Evolutionary conservation across 2,113 vertebrate genomes (phyloP).

Genomic region (Drymodes brunneopygia): DNA sequence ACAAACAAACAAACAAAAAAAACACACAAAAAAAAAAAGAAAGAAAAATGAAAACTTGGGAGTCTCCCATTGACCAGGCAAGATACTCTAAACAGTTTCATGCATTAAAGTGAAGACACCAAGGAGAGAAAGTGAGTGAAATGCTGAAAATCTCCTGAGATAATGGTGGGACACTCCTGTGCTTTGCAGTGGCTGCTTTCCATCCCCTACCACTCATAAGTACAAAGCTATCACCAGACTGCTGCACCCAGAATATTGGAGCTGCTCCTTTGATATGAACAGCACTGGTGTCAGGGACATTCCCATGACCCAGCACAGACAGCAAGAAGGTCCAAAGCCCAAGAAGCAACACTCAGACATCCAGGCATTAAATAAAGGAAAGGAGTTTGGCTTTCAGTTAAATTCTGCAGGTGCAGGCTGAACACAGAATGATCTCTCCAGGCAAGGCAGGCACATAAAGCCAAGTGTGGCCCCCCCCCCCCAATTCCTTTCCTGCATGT

Average conservation of each 20-base stretch:
- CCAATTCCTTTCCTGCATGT: fast-evolving
- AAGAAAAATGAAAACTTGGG: background rate
- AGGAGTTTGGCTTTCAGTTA: background rate
- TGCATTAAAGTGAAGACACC: background rate
- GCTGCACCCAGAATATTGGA: background rate
- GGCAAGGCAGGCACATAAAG: background rate
- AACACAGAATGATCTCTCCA: background rate
- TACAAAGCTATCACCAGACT: fast-evolving
- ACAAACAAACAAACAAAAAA: background rate
- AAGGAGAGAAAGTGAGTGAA: background rate
- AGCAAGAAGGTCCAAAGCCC: background rate
- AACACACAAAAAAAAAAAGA: background rate
- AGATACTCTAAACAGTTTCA: background rate
- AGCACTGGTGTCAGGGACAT: background rate
- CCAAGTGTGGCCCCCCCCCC: background rate
- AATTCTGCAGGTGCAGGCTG: background rate
- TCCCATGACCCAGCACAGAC: background rate
- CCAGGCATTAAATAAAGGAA: background rate
- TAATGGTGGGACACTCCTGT: background rate
- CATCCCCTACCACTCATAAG: fast-evolving
- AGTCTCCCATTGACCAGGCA: background rate
- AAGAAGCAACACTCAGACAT: background rate
- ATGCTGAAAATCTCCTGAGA: background rate
- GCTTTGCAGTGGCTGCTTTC: background rate
- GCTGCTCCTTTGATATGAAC: background rate